Evolutionary conservation across 2,113 vertebrate genomes (phyloP).

Genomic region (Lepus timidus): DNA sequence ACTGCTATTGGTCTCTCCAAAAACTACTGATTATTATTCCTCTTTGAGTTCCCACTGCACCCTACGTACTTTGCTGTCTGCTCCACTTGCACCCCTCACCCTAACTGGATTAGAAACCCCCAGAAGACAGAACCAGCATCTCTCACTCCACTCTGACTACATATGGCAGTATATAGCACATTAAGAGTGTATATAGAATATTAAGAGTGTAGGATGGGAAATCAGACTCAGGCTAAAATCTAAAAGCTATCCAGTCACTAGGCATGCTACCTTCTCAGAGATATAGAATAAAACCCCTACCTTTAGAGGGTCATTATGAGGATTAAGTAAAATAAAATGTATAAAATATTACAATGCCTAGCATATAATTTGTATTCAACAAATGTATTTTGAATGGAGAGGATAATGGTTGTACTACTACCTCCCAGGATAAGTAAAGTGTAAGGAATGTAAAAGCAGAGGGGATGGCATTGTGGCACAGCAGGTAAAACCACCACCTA

Average conservation of each 20-base stretch:
- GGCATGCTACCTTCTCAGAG: constrained; percentile 3
- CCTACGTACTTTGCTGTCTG: neutral
- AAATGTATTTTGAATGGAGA: constrained; percentile 21
- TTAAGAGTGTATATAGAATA: neutral
- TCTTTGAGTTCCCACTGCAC: neutral
- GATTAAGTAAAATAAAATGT: constrained; percentile 15
- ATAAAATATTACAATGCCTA: neutral
- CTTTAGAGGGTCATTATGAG: neutral
- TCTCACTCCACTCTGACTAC: neutral
- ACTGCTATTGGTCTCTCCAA: neutral
- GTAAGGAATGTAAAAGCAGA: constrained; percentile 19
- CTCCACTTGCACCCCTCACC: neutral
- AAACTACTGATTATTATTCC: neutral
- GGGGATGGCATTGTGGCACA: too few relatives aligned
- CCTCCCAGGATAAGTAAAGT: neutral
- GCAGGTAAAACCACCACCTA: too few relatives aligned
- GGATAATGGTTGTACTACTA: constrained; percentile 36
- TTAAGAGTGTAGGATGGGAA: neutral
- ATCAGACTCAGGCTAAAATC: neutral
- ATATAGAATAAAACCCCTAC: constrained; percentile 6
- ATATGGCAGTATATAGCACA: neutral
- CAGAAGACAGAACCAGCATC: neutral
- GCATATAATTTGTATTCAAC: constrained; percentile 32
- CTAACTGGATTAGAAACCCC: neutral
- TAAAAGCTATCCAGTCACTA: neutral